phyloP scores from a whole-genome alignment of 2,113 vertebrate genomes.

The Hippocampus mohnikei region DNA sequence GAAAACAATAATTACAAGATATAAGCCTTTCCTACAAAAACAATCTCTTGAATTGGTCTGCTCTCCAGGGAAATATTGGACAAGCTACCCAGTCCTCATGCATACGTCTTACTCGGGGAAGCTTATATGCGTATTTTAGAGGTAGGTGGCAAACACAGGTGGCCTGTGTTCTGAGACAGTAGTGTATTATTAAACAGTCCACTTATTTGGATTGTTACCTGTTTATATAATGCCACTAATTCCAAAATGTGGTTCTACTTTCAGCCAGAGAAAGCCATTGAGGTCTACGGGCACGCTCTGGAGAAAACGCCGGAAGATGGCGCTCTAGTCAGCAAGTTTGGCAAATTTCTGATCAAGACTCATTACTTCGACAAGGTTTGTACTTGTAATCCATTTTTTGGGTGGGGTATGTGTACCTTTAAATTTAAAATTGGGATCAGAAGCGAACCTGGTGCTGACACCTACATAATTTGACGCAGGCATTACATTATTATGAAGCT shows the following conservation, averaged over 20 bases:
- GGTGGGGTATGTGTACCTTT: neutral
- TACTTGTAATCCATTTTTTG: neutral
- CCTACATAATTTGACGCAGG: conserved; percentile 68
- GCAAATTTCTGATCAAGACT: conserved; percentile 90
- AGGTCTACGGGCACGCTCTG: conserved; percentile 87
- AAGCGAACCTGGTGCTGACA: conserved; percentile 14
- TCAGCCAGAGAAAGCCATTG: conserved; percentile 92
- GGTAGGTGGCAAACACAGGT: conserved; percentile 68
- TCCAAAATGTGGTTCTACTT: conserved; percentile 23
- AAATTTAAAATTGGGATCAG: neutral
- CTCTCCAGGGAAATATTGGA: conserved; percentile 87
- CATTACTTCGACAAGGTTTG: conserved; percentile 91
- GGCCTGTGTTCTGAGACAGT: neutral
- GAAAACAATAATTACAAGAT: neutral
- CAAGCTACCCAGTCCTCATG: conserved; percentile 83
- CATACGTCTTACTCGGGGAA: conserved; percentile 89
- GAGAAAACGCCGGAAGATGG: conserved; percentile 89
- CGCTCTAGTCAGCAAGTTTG: conserved; percentile 89
- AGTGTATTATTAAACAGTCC: neutral
- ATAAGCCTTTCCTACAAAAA: neutral
- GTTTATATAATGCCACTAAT: neutral
- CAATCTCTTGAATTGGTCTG: conserved; percentile 13
- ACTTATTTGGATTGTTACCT: neutral
- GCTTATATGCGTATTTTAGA: conserved; percentile 97
- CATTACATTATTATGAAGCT: conserved; percentile 90